These are phyloP conservation scores for Nyctibius grandis DNA, from an alignment of 2,797 vertebrate genomes.

Conservation along the genomic window DNA sequence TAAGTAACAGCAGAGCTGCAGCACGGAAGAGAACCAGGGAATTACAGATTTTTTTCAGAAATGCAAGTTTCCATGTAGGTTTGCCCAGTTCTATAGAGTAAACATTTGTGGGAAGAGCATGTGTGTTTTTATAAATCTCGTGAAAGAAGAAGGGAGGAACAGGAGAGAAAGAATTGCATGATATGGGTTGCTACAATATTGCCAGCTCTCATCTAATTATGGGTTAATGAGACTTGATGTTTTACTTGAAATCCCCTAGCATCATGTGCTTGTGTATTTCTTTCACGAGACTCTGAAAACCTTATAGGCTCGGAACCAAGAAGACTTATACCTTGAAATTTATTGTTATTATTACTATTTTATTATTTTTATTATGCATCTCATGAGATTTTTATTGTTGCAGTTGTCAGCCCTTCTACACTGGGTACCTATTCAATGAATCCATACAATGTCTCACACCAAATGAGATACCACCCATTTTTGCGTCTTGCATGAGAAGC, in stretches of 20 bases:
- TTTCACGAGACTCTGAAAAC: neutral
- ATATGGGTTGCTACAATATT: neutral
- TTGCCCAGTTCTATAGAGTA: neutral
- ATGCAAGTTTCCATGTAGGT: neutral
- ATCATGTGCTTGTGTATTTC: neutral
- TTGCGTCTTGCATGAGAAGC: neutral
- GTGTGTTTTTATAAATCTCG: neutral
- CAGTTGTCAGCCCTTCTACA: neutral
- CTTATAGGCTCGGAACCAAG: neutral
- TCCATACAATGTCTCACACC: neutral
- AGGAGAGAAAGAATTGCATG: neutral
- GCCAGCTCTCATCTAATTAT: neutral
- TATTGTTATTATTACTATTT: neutral
- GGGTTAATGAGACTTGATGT: neutral
- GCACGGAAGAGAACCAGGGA: neutral
- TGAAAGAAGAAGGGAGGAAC: neutral
- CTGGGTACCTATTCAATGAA: neutral
- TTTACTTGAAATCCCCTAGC: neutral
- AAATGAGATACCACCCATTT: neutral
- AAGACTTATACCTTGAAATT: neutral
- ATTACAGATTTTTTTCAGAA: neutral
- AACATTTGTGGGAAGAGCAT: neutral
- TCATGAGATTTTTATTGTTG: neutral
- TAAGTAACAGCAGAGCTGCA: neutral
- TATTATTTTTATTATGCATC: neutral